Evolutionary conservation across 1,140 invertebrate species (phyloP).

Genomic region (Akabosia matsudoensis): DNA sequence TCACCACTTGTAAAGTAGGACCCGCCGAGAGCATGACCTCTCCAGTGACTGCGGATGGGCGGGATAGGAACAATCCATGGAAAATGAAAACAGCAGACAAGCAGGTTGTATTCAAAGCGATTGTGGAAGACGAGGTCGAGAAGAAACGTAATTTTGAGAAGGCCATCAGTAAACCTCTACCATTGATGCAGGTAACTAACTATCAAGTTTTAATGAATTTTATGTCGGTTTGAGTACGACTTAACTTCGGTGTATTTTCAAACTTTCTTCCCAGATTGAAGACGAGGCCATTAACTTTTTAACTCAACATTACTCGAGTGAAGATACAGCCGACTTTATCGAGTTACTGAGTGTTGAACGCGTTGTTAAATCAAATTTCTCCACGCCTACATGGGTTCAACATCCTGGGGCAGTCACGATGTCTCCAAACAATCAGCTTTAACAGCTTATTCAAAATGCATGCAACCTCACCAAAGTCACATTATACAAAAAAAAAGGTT

Average conservation of each 20-base stretch:
- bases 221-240: too few relatives aligned
- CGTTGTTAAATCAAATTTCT: not conserved
- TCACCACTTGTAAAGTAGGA: not conserved
- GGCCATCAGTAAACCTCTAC: conserved; percentile 29
- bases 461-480: not conserved
- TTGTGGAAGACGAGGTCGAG: conserved; percentile 33
- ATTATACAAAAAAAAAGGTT: not conserved
- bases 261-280: conserved; percentile 34
- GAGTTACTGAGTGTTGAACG: conserved; percentile 28
- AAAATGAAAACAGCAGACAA: not conserved
- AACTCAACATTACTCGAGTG: conserved; percentile 13
- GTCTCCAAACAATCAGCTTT: not conserved
- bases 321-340: conserved; percentile 23
- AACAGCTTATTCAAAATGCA: too few relatives aligned
- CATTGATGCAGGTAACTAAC: conserved; percentile 9
- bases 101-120: conserved; percentile 27
- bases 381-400: conserved; percentile 29
- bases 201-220: too few relatives aligned
- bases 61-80: conserved; percentile 13
- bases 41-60: not conserved
- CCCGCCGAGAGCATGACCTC: not conserved
- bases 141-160: conserved; percentile 35
- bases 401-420: not conserved
- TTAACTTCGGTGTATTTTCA: conserved; percentile 5
- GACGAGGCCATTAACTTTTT: conserved; percentile 37